Conservation (phyloP, 2,888 invertebrate genomes). For the Bimastos eiseni region DNA sequence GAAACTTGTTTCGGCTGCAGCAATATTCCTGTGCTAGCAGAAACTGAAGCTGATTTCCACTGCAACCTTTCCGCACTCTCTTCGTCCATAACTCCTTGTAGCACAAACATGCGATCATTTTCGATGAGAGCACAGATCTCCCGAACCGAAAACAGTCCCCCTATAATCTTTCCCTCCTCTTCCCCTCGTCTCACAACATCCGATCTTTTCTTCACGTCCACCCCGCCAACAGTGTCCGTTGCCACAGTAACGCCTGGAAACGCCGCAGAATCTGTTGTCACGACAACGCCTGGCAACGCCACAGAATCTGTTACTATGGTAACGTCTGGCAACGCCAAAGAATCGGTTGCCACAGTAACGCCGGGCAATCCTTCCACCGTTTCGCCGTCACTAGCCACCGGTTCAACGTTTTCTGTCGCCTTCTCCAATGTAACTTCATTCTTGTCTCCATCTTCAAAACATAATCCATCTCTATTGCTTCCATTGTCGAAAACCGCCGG, state of each 20-base stretch:
- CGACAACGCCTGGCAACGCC: not conserved
- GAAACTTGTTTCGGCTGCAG: not conserved
- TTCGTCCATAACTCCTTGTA: not conserved
- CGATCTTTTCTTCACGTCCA: not conserved
- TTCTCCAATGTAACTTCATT: not conserved
- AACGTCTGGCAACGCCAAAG: not conserved
- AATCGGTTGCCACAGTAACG: not conserved
- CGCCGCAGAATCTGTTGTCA: not conserved
- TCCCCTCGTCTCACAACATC: not conserved
- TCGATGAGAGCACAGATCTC: not conserved
- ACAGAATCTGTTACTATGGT: not conserved
- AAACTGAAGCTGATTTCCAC: not conserved
- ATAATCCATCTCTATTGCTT: not conserved
- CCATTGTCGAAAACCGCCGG: not conserved
- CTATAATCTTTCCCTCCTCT: not conserved
- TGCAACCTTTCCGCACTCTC: not conserved
- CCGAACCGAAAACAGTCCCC: conserved; percentile 8
- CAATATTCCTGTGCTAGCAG: not conserved
- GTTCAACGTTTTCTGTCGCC: not conserved
- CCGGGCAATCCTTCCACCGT: not conserved
- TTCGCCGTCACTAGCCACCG: not conserved
- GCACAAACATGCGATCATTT: not conserved
- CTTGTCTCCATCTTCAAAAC: not conserved
- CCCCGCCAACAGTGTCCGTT: not conserved
- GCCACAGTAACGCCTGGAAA: not conserved